phyloP scores from a whole-genome alignment of 1,140 invertebrate genomes.

The Drosophila grimshawi region DNA sequence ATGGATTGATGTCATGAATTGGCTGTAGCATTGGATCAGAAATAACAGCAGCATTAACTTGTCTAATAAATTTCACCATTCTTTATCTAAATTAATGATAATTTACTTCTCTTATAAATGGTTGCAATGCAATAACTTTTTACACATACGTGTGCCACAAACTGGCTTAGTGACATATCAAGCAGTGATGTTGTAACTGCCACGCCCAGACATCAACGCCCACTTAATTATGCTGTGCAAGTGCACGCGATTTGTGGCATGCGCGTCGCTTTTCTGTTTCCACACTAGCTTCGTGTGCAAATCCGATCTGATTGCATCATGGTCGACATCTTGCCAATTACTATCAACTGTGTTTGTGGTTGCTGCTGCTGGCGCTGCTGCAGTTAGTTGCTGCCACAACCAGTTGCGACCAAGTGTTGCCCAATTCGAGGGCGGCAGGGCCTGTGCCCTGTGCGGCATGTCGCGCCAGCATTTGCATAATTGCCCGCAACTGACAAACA shows the following conservation, averaged over 20 bases:
- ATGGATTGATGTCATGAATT: neutral
- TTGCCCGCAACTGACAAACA: constrained; percentile 41
- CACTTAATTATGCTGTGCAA: neutral
- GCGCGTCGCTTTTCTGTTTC: constrained; percentile 24
- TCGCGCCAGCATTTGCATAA: constrained; percentile 37
- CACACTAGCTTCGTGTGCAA: constrained; percentile 26
- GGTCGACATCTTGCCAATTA: constrained; percentile 25
- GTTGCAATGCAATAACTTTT: no score
- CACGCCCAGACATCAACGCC: constrained; percentile 20
- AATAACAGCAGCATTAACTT: neutral
- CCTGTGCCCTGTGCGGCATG: constrained; percentile 21
- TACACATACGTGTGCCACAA: neutral
- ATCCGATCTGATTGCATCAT: constrained; percentile 41
- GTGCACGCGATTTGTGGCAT: constrained; percentile 42
- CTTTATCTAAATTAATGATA: no score
- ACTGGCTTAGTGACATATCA: constrained; percentile 24
- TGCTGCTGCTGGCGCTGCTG: constrained; percentile 10
- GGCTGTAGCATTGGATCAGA: neutral
- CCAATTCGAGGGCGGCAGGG: constrained; percentile 26
- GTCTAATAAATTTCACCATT: no score
- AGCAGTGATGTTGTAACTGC: constrained; percentile 23
- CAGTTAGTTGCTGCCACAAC: constrained; percentile 21
- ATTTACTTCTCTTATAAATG: no score
- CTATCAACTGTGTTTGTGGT: constrained; percentile 23
- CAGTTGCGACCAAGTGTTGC: constrained; percentile 29